Conservation (phyloP, 1,140 invertebrate species). For the Lepidotrigona ventralis region DNA sequence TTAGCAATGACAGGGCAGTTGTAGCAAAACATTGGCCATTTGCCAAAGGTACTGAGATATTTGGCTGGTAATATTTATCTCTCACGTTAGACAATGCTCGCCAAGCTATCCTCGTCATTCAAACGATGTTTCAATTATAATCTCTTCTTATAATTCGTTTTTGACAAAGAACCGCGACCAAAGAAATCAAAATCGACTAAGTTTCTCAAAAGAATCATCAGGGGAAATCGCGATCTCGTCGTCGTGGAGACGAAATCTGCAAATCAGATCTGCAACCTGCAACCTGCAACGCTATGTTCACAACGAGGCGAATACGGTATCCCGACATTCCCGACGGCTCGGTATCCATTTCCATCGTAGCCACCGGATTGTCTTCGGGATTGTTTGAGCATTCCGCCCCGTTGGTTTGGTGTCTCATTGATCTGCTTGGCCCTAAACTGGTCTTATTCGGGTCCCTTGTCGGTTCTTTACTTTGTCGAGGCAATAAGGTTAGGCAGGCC, state of each 20-base stretch:
- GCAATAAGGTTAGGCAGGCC: conserved; percentile 76
- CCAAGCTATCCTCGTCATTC: background rate
- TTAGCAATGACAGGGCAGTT: no score
- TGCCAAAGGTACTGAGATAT: background rate
- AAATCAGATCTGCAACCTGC: background rate
- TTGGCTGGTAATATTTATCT: background rate
- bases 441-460: conserved; percentile 65
- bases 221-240: no score
- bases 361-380: conserved; percentile 48
- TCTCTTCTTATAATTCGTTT: background rate
- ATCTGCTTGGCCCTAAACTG: conserved; percentile 71
- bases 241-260: background rate
- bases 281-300: no score
- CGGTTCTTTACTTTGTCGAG: conserved; percentile 72
- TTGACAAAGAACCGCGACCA: background rate
- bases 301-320: background rate
- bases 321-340: background rate
- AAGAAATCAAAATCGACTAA: background rate
- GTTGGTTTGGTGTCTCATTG: conserved; percentile 71
- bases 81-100: background rate
- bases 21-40: background rate
- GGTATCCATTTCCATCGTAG: conserved; percentile 47
- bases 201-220: background rate
- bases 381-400: conserved; percentile 59
- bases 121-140: background rate